Evolutionary conservation across 2,888 invertebrate genomes (phyloP).

Genomic region (Drosophila leonis): DNA sequence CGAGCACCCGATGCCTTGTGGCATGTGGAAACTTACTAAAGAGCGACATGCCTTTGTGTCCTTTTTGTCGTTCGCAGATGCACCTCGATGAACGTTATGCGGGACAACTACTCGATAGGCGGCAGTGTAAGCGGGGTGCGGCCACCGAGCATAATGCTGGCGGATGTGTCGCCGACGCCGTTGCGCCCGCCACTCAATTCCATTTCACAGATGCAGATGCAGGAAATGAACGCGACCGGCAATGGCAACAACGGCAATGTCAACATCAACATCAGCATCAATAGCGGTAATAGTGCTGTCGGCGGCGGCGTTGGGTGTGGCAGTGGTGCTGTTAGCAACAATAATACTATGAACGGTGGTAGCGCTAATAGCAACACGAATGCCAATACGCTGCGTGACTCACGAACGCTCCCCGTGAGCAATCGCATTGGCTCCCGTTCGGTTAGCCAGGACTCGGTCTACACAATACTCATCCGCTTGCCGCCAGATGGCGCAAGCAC

Average conservation of each 20-base stretch:
- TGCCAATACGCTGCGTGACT: constrained; percentile 86
- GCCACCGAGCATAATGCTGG: constrained; percentile 85
- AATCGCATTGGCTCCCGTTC: constrained; percentile 87
- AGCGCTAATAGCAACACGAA: constrained; percentile 13
- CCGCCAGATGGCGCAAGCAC: constrained; percentile 88
- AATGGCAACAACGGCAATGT: constrained; percentile 40
- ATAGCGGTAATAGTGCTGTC: constrained; percentile 32
- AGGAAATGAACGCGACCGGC: constrained; percentile 81
- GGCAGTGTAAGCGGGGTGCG: constrained; percentile 87
- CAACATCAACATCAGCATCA: constrained; percentile 30
- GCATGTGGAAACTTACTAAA: constrained; percentile 29
- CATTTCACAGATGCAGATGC: constrained; percentile 84
- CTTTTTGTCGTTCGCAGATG: constrained; percentile 86
- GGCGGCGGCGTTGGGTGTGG: neutral
- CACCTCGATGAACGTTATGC: constrained; percentile 93
- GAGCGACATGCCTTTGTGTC: constrained; percentile 46
- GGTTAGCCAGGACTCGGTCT: constrained; percentile 91
- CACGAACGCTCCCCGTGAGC: constrained; percentile 88
- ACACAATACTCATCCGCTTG: constrained; percentile 96
- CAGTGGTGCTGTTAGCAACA: neutral
- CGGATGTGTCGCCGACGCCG: constrained; percentile 85
- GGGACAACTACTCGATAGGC: constrained; percentile 88
- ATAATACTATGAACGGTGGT: constrained; percentile 7
- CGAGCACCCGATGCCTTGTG: constrained; percentile 24
- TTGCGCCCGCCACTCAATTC: constrained; percentile 86